phyloP scores from a whole-genome alignment of 1,140 invertebrate genomes.

The Vanessa tameamea region DNA sequence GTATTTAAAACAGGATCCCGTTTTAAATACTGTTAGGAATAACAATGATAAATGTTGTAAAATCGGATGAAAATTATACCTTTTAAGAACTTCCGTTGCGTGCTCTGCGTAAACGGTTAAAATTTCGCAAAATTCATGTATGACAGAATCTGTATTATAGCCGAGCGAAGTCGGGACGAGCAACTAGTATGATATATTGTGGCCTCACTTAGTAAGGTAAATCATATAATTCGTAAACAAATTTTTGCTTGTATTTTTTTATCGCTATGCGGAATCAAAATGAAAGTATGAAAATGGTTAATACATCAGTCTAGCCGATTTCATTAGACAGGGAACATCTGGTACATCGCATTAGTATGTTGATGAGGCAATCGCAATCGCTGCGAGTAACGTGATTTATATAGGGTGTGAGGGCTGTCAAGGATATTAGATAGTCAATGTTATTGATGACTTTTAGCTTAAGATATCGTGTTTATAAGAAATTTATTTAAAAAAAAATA shows the following conservation, averaged over 20 bases:
- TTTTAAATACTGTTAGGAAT: too few species aligned
- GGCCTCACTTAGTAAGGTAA: too few species aligned
- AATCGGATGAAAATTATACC: too few species aligned
- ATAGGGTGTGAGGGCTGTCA: constrained; percentile 38
- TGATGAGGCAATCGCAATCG: constrained; percentile 78
- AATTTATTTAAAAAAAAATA: neutral
- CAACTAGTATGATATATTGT: too few species aligned
- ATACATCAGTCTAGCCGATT: constrained; percentile 42
- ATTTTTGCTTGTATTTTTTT: neutral
- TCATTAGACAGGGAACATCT: constrained; percentile 54
- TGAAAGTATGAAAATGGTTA: constrained; percentile 27
- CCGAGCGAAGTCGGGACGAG: too few species aligned
- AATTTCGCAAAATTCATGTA: too few species aligned
- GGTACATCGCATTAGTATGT: constrained; percentile 78
- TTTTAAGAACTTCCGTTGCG: too few species aligned
- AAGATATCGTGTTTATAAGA: neutral
- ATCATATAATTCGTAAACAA: too few species aligned
- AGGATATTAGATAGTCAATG: constrained; percentile 33
- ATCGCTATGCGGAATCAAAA: constrained; percentile 10
- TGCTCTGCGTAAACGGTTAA: too few species aligned
- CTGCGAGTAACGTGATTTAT: constrained; percentile 76
- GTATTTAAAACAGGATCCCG: too few species aligned
- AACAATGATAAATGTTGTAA: too few species aligned
- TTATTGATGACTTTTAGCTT: constrained; percentile 8
- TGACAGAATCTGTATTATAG: too few species aligned